Evolutionary conservation across 2,888 invertebrate genomes (phyloP), one percentile per base, ranked within the genome.

Genomic region (Hartigia nigra): DNA sequence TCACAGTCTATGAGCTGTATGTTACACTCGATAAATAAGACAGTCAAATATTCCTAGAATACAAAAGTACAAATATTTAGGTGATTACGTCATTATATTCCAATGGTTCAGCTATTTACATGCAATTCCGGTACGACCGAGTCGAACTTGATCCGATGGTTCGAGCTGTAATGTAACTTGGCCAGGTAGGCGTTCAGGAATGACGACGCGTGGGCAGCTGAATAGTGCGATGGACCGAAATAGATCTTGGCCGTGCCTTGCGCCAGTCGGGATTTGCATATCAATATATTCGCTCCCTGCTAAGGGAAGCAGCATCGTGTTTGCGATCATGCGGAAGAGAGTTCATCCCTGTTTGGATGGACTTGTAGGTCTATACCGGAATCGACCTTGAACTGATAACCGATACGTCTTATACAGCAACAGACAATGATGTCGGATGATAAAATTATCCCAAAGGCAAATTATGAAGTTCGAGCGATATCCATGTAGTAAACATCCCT

Each of bases 51-150:
- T 55, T 23, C 9, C 55, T 23, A 23, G 55, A 9, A 55, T 23
- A 55, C 23, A 23, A 55, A 23, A 23, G 14, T 23, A 23, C 23
- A 2, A 9, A 55, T 55, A 55, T 55, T 55, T 23, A 9, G 55
- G 55, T 23, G 14, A 23, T 9, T 9, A 23, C 23, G 55, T 23
- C 55, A 23, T 55, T 23, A 55, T 55, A 55, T 55, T 9, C 55
- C 55, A 55, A 55, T 55, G 23, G 55, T 2, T 2, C 23, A 55
- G 23, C 55, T 23, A 55, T 23, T 55, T 55, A 55, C 55, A 55
- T 55, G 55, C 69, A 69, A 74, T 72, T 31, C 85, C 87, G 89
- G 89, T 91, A 90, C 92, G 92, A 91, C 75, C 37, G 78, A 69
- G 74, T 77, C 77, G 76, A 74, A 36, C 75, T 32, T 55, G 39